Evolutionary conservation across 2,888 invertebrate species (phyloP).

Genomic region (Trichopria drosophilae): DNA sequence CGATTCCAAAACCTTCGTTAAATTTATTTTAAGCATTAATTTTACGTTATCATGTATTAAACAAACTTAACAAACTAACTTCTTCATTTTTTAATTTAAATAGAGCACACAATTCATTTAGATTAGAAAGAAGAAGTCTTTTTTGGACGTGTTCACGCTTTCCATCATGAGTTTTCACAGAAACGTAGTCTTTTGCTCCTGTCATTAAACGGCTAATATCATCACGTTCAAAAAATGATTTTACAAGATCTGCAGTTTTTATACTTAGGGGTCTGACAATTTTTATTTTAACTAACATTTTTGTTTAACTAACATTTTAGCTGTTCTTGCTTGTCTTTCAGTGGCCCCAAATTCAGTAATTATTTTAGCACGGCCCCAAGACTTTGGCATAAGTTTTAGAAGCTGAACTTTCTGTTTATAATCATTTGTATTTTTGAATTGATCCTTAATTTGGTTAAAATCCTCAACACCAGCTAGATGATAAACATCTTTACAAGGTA

Average conservation of each 20-base stretch:
- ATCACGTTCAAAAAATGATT: not conserved
- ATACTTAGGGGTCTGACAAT: not conserved
- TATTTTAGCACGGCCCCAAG: not conserved
- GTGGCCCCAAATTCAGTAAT: conserved; percentile 1
- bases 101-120: conserved; percentile 12
- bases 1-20: no score
- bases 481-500: not conserved
- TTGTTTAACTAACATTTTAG: not conserved
- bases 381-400: not conserved
- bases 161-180: not conserved
- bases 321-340: not conserved
- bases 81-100: no score
- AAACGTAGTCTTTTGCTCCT: conserved; percentile 1
- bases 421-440: not conserved
- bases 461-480: not conserved
- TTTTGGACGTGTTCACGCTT: conserved; percentile 6
- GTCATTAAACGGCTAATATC: not conserved
- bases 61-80: no score
- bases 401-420: conserved; percentile 1
- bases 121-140: conserved; percentile 5
- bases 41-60: no score
- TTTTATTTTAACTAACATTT: not conserved
- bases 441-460: not conserved
- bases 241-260: not conserved
- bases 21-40: no score